Evolutionary conservation across 2,113 vertebrate species (phyloP), one percentile per base, ranked within the genome.

Genomic region (Carettochelys insculpta): DNA sequence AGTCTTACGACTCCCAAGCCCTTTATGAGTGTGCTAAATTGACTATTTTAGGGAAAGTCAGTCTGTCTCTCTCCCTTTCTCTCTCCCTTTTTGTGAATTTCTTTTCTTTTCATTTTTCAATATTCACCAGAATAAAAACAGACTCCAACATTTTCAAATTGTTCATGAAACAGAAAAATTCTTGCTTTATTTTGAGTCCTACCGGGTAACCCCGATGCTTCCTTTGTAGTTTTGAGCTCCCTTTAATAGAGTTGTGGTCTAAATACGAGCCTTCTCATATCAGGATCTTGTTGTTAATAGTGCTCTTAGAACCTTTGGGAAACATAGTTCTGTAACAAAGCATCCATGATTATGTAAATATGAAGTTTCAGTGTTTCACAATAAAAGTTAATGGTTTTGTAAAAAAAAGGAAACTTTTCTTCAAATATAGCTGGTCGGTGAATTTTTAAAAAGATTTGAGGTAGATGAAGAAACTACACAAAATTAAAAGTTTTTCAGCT

Each of bases 351-450:
- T 17, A n/a, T 88, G 3, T 61, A 91, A 88, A 87, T 90, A 87
- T 0, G 3, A 71, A 27, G 50, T 90, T 89, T 10, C 11, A 31
- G 83, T 95, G 92, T 85, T 86, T 27, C 19, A 41, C 80, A 68
- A 75, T 73, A 87, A 86, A 90, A 38, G 47, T 82, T 86, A 84
- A 94, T 80, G 92, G 76, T 25, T 94, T 93, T 82, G 31, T 87
- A 95, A 92, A 90, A 92, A 43, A 89, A 90, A 86, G 94, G 94
- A 80, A 43, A 61, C 34, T 89, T 92, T 41, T 77, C 71, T 75
- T 45, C 54, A 92, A 90, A 20, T 89, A 80, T 78, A 94, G 85
- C 90, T 94, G 91, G 50, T 94, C 54, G 71, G 80, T 71, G 71
- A 95, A 86, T 92, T 89, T 95, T 89, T 89, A 13, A 92, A 91